A percentile compares a stretch with the other conserved stretches of the same genome.
These are phyloP conservation scores for Allolobophora icterica DNA, from an alignment of 2,888 invertebrate genomes.

Conservation along the genomic window DNA sequence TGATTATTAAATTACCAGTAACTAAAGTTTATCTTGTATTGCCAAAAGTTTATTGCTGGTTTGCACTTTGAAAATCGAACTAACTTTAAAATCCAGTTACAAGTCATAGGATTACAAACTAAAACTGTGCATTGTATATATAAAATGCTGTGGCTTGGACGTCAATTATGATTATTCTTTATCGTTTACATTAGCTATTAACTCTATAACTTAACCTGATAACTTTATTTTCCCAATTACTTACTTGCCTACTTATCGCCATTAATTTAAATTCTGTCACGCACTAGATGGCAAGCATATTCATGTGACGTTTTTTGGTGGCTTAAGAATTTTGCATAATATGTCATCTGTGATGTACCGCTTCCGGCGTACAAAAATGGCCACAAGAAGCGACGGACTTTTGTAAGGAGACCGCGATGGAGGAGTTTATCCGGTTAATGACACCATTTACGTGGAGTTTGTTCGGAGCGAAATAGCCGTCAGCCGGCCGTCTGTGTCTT, in stretches of 20 bases:
- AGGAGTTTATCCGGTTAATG: not conserved
- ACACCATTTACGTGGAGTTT: not conserved
- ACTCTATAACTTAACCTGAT: no score
- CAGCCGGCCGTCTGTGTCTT: not conserved
- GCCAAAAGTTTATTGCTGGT: no score
- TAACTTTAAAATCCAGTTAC: no score
- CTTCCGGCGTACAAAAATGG: conserved; percentile 23
- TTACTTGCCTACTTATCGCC: not conserved
- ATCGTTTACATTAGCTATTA: no score
- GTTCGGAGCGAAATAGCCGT: not conserved
- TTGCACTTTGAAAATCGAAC: no score
- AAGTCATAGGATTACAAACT: no score
- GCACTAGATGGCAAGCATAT: conserved; percentile 10
- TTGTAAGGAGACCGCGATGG: not conserved
- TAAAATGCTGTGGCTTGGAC: no score
- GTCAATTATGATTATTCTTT: no score
- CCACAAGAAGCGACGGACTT: conserved; percentile 18
- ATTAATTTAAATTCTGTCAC: not conserved
- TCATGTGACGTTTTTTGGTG: not conserved
- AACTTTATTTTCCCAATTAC: not conserved
- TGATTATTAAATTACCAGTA: no score
- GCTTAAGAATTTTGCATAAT: not conserved
- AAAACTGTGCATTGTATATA: no score
- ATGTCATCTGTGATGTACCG: not conserved
- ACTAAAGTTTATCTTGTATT: no score